Evolutionary conservation across 2,888 invertebrate species (phyloP).

Genomic region (Atrina japonica): DNA sequence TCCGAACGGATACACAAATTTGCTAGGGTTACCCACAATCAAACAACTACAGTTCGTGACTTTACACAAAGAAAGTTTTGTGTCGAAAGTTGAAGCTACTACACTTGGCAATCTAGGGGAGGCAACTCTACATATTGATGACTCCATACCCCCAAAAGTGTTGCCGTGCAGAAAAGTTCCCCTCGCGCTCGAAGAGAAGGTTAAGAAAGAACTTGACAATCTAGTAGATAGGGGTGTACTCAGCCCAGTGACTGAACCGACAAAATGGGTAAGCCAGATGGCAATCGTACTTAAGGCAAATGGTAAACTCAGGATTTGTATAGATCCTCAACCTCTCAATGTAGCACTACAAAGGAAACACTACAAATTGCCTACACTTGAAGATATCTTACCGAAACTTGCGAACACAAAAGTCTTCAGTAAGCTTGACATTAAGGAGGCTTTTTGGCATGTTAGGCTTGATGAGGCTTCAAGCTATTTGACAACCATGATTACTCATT

Average conservation of each 20-base stretch:
- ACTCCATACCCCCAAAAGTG: constrained; percentile 13
- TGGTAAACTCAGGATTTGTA: too few relatives aligned
- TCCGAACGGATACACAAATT: constrained; percentile 19
- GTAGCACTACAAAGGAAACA: too few relatives aligned
- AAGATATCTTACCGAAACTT: too few relatives aligned
- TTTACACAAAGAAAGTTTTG: constrained; percentile 12
- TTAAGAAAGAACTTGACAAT: too few relatives aligned
- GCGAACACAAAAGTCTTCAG: constrained; percentile 51
- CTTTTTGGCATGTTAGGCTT: too few relatives aligned
- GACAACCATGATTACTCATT: too few relatives aligned
- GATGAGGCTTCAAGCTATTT: too few relatives aligned
- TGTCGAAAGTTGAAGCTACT: background rate
- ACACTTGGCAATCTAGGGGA: constrained; percentile 18
- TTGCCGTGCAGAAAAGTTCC: constrained; percentile 30
- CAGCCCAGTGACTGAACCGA: constrained; percentile 38
- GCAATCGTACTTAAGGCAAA: constrained; percentile 34
- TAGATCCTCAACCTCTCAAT: too few relatives aligned
- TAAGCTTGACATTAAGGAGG: too few relatives aligned
- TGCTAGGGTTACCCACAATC: constrained; percentile 23
- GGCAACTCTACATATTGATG: constrained; percentile 16
- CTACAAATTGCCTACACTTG: too few relatives aligned
- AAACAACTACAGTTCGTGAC: constrained; percentile 4
- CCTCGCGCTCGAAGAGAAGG: constrained; percentile 14
- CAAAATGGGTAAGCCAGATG: constrained; percentile 47
- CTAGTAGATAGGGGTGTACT: too few relatives aligned